Base-by-base conservation (phyloP, 1,140 invertebrate species). In the Cotesia glomerata region DNA sequence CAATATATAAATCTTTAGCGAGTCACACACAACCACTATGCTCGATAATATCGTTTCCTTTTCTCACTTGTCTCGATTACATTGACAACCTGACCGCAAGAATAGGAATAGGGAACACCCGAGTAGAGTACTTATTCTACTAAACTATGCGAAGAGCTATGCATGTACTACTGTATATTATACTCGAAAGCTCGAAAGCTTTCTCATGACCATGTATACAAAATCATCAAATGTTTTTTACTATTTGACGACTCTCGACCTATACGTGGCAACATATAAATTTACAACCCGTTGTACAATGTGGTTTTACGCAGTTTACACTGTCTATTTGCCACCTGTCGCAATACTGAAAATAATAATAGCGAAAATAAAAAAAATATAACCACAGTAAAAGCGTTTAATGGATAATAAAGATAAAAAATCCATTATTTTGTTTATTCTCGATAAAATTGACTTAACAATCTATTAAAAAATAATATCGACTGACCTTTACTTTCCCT, bases 321-420 rank as follows among this genome's bases (percentile, higher is more conserved):
- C 13, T 11, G 39, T 45, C 39, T 63, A 63, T 64, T 8, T 72
- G 5, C 71, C 71, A 72, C 71, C 70, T 72, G 70, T 72, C 52
- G 64, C 35, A 67, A 51, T 72, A 67, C 32, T n/a, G n/a, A 45
- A 45, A 45, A 9, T 45, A 45, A 45, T 45, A 45, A 45, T 5
- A 45, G 11, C 11, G 7, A 45, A 7, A 7, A 45, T 7, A 11
- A 45, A 9, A 45, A 45, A 45, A 39, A 45, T 9, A 7, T 45
- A 45, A 45, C 39, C 7, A 45, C 39, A 45, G 1, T 45, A 45
- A 45, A 7, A 45, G 5, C 7, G 5, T 45, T 45, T 7, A 45
- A 45, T 9, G 3, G 11, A 8, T 45, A 45, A 45, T 45, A 45
- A 45, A 45, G 11, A 26, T 26, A 45, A 45, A 45, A 9, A 45